Conservation (phyloP, 2,888 invertebrate species). For the Hydroisotoma schaefferi region DNA sequence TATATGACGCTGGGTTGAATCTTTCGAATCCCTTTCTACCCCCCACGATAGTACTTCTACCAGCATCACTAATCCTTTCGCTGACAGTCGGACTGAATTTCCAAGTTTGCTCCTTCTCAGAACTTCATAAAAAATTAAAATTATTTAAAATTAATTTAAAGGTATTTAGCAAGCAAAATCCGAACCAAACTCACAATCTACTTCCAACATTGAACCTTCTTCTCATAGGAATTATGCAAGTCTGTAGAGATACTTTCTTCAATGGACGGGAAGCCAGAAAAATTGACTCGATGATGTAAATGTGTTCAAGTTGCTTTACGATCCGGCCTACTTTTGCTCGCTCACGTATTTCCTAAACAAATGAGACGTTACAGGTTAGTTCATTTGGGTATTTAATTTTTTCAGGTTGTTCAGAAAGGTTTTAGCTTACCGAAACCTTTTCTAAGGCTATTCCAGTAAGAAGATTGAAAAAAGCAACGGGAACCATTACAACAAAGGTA, state of each 20-base stretch:
- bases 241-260: slow-evolving; percentile 10
- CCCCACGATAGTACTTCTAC: no score
- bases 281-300: slow-evolving; percentile 25
- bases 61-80: no score
- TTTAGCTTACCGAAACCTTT: slow-evolving; percentile 25
- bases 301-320: slow-evolving; percentile 30
- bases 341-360: slow-evolving; percentile 26
- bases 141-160: no score
- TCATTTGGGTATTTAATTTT: background rate
- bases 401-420: background rate
- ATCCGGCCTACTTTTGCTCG: slow-evolving; percentile 27
- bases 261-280: slow-evolving; percentile 16
- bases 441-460: slow-evolving; percentile 31
- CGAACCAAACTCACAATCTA: background rate
- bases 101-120: no score
- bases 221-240: background rate
- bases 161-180: no score
- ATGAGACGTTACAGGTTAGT: background rate
- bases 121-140: no score
- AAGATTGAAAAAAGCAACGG: slow-evolving; percentile 31
- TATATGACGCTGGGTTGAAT: no score
- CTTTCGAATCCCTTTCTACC: no score
- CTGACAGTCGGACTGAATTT: no score
- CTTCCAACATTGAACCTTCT: slow-evolving; percentile 24
- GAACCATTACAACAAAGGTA: slow-evolving; percentile 24